These are phyloP conservation scores for Teleogryllus occipitalis DNA, from an alignment of 1,140 invertebrate species.

Conservation along the genomic window DNA sequence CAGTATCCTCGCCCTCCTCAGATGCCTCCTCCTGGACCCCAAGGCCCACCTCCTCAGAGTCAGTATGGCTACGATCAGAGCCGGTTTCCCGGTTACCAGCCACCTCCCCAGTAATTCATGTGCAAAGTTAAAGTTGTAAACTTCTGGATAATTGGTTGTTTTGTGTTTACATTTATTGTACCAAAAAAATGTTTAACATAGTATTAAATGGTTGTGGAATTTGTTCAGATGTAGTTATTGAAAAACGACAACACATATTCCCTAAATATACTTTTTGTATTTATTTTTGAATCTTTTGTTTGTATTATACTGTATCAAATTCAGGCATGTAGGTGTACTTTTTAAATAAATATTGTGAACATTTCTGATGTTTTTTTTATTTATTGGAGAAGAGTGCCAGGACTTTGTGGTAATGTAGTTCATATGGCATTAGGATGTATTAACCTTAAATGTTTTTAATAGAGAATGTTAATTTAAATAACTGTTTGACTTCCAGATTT, in stretches of 20 bases:
- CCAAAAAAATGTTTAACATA: background rate
- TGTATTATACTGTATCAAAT: background rate
- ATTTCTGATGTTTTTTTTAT: background rate
- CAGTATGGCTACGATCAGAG: conserved; percentile 39
- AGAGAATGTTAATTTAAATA: too few species aligned
- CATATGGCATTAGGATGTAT: too few species aligned
- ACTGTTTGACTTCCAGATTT: too few species aligned
- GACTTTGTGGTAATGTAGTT: too few species aligned
- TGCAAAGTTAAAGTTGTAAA: background rate
- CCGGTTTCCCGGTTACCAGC: conserved; percentile 37
- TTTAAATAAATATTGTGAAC: conserved; percentile 1
- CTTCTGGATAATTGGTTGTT: background rate
- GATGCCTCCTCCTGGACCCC: conserved; percentile 40
- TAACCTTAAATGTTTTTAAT: too few species aligned
- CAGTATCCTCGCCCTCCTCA: conserved; percentile 39
- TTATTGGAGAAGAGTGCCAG: background rate
- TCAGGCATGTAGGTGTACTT: background rate
- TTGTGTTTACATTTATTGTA: background rate
- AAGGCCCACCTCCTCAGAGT: conserved; percentile 39
- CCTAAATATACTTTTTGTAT: background rate
- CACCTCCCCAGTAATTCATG: conserved; percentile 37
- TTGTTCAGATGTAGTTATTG: background rate
- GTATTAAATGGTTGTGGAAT: background rate
- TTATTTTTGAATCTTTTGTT: background rate
- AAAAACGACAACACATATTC: background rate